Evolutionary conservation across 2,113 vertebrate genomes (phyloP).

Genomic region (Poecilia latipinna): DNA sequence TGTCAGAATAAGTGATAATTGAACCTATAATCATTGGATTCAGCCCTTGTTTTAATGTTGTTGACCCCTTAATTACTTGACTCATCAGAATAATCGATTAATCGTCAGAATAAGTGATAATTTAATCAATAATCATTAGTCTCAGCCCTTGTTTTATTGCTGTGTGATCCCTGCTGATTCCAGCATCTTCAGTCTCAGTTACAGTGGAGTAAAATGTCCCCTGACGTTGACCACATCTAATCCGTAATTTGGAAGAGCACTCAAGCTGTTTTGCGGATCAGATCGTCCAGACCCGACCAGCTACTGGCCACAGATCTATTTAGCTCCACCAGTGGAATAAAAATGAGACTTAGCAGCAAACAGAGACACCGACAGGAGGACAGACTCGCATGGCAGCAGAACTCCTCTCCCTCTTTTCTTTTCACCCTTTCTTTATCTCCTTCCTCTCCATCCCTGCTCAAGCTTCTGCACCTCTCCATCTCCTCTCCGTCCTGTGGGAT

Average conservation of each 20-base stretch:
- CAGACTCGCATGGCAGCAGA: background rate
- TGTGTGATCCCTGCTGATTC: background rate
- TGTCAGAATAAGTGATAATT: no score
- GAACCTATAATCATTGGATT: no score
- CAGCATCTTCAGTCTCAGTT: background rate
- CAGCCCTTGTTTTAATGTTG: no score
- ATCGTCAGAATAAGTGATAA: no score
- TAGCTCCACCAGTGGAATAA: conserved; percentile 19
- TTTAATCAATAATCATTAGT: no score
- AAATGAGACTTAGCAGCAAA: conserved; percentile 17
- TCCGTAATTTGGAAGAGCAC: conserved; percentile 18
- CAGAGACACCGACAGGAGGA: background rate
- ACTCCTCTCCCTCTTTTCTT: background rate
- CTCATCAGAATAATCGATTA: no score
- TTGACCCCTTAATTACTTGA: no score
- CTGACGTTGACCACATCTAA: background rate
- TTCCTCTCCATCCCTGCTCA: conserved; percentile 16
- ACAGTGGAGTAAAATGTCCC: background rate
- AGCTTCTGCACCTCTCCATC: conserved; percentile 29
- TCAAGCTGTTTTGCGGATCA: conserved; percentile 20
- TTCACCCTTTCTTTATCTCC: conserved; percentile 6
- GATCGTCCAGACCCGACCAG: conserved; percentile 1
- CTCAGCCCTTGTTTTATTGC: no score
- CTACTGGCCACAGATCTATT: conserved; percentile 23
- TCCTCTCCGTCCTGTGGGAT: conserved; percentile 51